Evolutionary conservation across 2,797 vertebrate genomes (phyloP).

Genomic region (Pogoniulus pusillus): DNA sequence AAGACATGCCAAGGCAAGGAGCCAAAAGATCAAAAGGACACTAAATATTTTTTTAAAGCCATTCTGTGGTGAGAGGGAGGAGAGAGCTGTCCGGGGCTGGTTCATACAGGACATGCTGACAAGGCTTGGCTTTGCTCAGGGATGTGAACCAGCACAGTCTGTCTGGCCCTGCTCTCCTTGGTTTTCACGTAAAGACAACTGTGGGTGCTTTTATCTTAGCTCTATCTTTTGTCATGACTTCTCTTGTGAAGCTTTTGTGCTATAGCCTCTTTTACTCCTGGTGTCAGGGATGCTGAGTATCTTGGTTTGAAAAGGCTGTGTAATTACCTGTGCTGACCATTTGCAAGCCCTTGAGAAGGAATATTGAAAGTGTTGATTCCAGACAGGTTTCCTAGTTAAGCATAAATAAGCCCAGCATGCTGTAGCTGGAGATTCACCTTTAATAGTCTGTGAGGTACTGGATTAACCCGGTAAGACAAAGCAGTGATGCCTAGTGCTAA

Average conservation of each 20-base stretch:
- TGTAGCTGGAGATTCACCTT: not conserved
- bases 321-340: not conserved
- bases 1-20: constrained; percentile 48
- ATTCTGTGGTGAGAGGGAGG: constrained; percentile 18
- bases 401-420: not conserved
- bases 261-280: not conserved
- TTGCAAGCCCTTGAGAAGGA: not conserved
- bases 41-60: constrained; percentile 40
- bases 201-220: not conserved
- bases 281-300: not conserved
- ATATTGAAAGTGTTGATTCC: not conserved
- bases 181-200: not conserved
- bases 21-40: constrained; percentile 69
- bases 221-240: not conserved
- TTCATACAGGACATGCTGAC: constrained; percentile 2
- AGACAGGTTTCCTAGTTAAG: not conserved
- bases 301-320: not conserved
- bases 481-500: not conserved
- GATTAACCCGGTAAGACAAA: not conserved
- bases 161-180: not conserved
- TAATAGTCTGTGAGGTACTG: accelerated
- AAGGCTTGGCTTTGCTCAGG: not conserved
- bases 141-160: not conserved
- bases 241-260: not conserved
- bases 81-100: not conserved